Percentiles rank a stretch among this genome's conserved stretches.
Conservation (phyloP, 1,140 invertebrate species). For the Zaprionus africanus region DNA sequence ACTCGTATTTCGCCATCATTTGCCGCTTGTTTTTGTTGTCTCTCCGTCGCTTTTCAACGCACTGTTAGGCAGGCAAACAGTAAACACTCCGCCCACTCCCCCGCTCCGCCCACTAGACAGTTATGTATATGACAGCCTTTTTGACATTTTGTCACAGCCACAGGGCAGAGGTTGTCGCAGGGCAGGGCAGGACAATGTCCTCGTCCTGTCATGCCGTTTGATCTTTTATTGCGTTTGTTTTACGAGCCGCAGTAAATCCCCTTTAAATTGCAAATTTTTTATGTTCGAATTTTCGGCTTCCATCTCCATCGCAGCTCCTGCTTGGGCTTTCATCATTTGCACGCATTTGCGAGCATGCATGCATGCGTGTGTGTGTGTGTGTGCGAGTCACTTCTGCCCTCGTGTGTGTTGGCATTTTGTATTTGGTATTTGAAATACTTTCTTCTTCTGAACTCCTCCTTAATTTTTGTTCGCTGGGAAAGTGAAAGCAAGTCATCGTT, state of each 20-base stretch:
- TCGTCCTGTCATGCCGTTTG: constrained; percentile 76
- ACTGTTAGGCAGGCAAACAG: constrained; percentile 33
- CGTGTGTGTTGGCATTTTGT: constrained; percentile 40
- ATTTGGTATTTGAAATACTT: constrained; percentile 40
- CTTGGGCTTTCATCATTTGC: constrained; percentile 2
- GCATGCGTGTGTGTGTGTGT: constrained; percentile 15
- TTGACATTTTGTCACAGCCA: constrained; percentile 68
- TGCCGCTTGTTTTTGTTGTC: constrained; percentile 53
- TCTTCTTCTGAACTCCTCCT: constrained; percentile 48
- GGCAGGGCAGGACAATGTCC: constrained; percentile 33
- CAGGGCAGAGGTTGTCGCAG: constrained; percentile 40
- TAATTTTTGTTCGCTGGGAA: constrained; percentile 45
- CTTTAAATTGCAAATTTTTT: constrained; percentile 83
- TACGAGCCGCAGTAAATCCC: constrained; percentile 79
- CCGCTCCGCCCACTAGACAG: not conserved
- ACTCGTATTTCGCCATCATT: constrained; percentile 75
- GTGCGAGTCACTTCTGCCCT: not conserved
- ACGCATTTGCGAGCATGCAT: constrained; percentile 9
- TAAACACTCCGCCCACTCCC: not conserved
- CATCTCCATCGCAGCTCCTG: constrained; percentile 34
- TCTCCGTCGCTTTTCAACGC: constrained; percentile 38
- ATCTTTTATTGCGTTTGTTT: constrained; percentile 83
- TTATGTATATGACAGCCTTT: constrained; percentile 55
- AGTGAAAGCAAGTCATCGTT: constrained; percentile 57
- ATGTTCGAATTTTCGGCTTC: constrained; percentile 71